These are phyloP conservation scores for Paradoxurus hermaphroditus DNA, from an alignment of 2,113 vertebrate genomes.

Conservation along the genomic window DNA sequence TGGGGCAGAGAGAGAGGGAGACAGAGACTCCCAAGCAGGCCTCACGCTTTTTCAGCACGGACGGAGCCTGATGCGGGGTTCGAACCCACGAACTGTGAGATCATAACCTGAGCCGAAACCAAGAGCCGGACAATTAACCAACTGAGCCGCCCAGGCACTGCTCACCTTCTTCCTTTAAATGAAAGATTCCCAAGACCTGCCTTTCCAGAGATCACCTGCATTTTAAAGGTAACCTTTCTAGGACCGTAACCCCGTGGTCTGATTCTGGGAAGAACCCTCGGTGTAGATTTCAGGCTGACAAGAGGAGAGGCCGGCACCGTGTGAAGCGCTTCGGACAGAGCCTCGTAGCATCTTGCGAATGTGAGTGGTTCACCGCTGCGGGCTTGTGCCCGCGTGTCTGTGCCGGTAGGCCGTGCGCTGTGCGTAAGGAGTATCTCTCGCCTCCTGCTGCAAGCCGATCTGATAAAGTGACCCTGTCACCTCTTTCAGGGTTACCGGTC, in stretches of 20 bases:
- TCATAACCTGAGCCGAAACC: too few relatives aligned
- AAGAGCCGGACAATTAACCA: too few relatives aligned
- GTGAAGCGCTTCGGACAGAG: background rate
- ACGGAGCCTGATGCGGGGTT: too few relatives aligned
- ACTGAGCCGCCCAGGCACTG: too few relatives aligned
- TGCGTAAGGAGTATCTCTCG: background rate
- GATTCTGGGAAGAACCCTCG: background rate
- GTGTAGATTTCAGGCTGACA: background rate
- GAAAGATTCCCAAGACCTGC: background rate
- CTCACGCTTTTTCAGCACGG: too few relatives aligned
- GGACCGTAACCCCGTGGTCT: background rate
- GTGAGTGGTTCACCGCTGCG: background rate
- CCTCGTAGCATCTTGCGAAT: background rate
- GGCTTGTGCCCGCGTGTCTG: background rate
- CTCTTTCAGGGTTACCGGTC: background rate
- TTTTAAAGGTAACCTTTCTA: background rate
- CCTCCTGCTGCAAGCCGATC: background rate
- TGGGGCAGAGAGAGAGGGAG: too few relatives aligned
- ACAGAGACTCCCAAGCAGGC: too few relatives aligned
- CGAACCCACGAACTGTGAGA: too few relatives aligned
- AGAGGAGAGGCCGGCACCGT: background rate
- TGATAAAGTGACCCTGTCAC: too few relatives aligned
- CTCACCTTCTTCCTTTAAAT: background rate
- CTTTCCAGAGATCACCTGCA: background rate
- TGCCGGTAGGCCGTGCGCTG: accelerated